phyloP scores from a whole-genome alignment of 2,797 vertebrate genomes.

The Oryzias dopingdopingensis region DNA sequence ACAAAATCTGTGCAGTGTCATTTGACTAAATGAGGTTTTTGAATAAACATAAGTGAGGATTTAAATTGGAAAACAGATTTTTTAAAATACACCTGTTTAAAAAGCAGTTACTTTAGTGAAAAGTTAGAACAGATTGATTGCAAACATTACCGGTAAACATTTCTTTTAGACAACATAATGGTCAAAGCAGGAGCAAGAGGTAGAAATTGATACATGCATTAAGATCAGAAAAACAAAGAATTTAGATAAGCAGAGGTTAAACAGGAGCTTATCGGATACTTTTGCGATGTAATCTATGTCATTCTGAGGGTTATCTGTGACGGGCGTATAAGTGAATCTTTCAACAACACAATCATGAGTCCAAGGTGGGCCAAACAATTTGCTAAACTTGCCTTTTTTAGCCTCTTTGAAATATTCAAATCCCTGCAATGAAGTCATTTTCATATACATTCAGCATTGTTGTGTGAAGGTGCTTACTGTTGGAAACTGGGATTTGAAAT shows the following conservation, averaged over 20 bases:
- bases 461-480: constrained; percentile 1
- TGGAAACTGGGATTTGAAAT: constrained; percentile 2
- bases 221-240: neutral
- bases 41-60: too few species aligned
- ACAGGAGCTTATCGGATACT: neutral
- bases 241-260: neutral
- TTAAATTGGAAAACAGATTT: too few species aligned
- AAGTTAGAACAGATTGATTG: neutral
- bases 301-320: neutral
- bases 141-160: neutral
- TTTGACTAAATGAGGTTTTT: neutral
- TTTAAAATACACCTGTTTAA: neutral
- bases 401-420: neutral
- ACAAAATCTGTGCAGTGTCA: neutral
- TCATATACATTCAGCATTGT: neutral
- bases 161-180: neutral
- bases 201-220: neutral
- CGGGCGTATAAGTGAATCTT: neutral
- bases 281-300: neutral
- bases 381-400: neutral
- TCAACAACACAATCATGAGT: neutral
- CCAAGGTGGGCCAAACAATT: neutral
- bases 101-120: neutral
- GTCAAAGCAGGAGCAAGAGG: neutral
- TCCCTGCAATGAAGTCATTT: neutral